Percentiles rank a stretch among this genome's conserved stretches.
These are phyloP conservation scores for Didymodactylos carnosus DNA, from an alignment of 2,888 invertebrate species.

Conservation along the genomic window DNA sequence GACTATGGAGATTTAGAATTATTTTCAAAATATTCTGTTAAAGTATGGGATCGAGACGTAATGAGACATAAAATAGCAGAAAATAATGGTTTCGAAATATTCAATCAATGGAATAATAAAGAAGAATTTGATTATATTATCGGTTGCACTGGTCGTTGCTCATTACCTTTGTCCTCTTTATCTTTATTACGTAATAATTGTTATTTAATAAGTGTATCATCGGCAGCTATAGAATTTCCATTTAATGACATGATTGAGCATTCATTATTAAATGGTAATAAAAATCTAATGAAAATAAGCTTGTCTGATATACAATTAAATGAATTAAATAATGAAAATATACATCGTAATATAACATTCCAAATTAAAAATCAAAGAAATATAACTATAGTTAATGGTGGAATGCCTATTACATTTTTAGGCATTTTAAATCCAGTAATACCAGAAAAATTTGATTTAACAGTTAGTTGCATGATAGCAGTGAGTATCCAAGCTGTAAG, in stretches of 20 bases:
- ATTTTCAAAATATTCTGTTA: not conserved
- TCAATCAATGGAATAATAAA: not conserved
- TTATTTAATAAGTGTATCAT: not conserved
- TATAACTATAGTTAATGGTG: not conserved
- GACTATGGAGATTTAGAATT: not conserved
- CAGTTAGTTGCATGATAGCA: not conserved
- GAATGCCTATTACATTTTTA: not conserved
- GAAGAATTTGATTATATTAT: not conserved
- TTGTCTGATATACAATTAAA: not conserved
- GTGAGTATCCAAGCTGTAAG: not conserved
- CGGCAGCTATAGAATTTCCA: too few relatives aligned
- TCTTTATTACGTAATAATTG: not conserved
- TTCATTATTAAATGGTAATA: not conserved
- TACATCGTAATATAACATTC: not conserved
- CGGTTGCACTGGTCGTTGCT: not conserved
- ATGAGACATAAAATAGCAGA: not conserved
- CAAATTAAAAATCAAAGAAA: not conserved
- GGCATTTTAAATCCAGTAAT: not conserved
- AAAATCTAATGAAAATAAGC: not conserved
- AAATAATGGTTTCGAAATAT: not conserved
- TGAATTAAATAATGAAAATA: not conserved
- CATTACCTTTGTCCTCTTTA: not conserved
- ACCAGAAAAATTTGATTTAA: not conserved
- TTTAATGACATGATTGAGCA: not conserved
- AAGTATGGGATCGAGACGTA: not conserved